Conservation (phyloP, 2,113 vertebrate genomes). For the Rynchops niger region DNA sequence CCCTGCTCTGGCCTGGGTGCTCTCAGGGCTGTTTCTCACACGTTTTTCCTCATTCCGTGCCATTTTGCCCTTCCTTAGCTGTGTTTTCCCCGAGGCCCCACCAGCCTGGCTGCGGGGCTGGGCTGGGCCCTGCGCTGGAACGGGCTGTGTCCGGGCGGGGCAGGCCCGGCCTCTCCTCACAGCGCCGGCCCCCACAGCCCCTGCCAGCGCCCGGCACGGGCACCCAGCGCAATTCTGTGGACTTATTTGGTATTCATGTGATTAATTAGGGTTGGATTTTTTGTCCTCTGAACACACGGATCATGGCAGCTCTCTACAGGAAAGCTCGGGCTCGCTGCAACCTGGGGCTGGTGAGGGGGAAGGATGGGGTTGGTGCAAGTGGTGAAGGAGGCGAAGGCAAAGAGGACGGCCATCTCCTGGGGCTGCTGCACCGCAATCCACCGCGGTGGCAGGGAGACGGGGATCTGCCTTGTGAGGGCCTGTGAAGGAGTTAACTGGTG, state of each 20-base stretch:
- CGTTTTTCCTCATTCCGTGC: background rate
- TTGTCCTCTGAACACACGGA: background rate
- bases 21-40: background rate
- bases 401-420: background rate
- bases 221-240: fast-evolving
- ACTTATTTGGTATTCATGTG: background rate
- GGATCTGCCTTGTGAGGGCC: background rate
- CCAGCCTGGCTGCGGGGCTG: background rate
- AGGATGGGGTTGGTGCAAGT: too few relatives aligned
- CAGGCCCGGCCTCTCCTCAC: background rate
- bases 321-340: background rate
- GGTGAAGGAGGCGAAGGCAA: too few relatives aligned
- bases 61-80: background rate
- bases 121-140: background rate
- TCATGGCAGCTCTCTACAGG: background rate
- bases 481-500: fast-evolving
- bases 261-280: background rate
- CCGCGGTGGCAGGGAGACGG: background rate
- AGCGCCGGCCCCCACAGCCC: background rate
- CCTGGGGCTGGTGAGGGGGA: background rate
- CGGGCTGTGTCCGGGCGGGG: background rate
- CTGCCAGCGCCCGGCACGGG: fast-evolving
- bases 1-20: background rate
- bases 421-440: background rate
- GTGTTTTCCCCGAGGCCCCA: background rate